phyloP scores from a whole-genome alignment of 2,888 invertebrate species.

The Nephrotoma appendiculata region DNA sequence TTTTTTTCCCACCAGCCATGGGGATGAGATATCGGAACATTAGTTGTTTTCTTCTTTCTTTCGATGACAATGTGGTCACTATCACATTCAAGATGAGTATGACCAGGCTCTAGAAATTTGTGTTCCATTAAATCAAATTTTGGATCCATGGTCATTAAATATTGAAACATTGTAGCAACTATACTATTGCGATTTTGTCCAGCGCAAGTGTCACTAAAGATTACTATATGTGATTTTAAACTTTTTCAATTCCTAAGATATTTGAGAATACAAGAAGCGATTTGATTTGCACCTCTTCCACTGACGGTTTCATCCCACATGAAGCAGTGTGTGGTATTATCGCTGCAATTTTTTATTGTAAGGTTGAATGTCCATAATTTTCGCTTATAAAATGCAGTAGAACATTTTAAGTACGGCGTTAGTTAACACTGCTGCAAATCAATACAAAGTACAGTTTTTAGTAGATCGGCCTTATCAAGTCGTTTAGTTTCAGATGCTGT shows the following conservation, averaged over 20 bases:
- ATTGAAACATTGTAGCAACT: background rate
- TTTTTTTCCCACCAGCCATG: background rate
- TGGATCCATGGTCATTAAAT: background rate
- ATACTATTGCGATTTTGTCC: background rate
- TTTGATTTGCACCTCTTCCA: background rate
- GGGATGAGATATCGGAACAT: background rate
- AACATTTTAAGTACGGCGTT: too few species aligned
- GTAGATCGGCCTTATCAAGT: too few species aligned
- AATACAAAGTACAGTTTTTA: too few species aligned
- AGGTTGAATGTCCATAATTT: too few species aligned
- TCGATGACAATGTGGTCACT: background rate
- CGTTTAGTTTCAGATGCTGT: too few species aligned
- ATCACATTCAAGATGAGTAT: background rate
- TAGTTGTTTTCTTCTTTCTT: background rate
- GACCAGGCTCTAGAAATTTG: background rate
- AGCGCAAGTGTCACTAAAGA: background rate
- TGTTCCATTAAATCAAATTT: background rate
- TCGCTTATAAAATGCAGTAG: too few species aligned
- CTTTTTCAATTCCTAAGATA: background rate
- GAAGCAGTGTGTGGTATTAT: too few species aligned
- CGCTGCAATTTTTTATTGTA: too few species aligned
- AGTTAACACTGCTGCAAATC: too few species aligned
- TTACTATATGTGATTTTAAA: background rate
- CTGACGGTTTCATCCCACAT: too few species aligned
- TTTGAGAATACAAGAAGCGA: background rate